Evolutionary conservation across 2,888 invertebrate species (phyloP).

Genomic region (Ephialtes manifestator): DNA sequence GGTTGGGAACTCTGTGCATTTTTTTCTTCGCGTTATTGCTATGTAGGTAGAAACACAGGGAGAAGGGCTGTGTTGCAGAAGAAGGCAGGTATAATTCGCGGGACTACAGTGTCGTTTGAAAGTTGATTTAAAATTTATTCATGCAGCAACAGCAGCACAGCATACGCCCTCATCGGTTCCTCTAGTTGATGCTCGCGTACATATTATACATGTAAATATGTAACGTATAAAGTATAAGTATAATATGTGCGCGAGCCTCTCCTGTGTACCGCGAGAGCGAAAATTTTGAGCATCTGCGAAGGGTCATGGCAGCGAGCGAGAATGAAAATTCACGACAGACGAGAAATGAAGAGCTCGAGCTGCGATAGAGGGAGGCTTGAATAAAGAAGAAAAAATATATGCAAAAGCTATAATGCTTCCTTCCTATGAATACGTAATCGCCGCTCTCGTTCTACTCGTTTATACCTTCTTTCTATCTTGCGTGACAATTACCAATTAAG

Average conservation of each 20-base stretch:
- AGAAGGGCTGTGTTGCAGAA: neutral
- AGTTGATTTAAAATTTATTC: conserved; percentile 85
- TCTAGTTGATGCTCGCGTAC: conserved; percentile 47
- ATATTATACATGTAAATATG: conserved; percentile 71
- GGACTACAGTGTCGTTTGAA: conserved; percentile 75
- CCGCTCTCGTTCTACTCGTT: conserved; percentile 60
- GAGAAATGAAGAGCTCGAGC: conserved; percentile 47
- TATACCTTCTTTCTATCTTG: conserved; percentile 19
- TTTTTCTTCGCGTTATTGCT: neutral
- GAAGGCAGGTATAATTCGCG: conserved; percentile 44
- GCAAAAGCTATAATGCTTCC: conserved; percentile 62
- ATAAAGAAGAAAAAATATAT: conserved; percentile 55
- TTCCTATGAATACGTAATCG: conserved; percentile 83
- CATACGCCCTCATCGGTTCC: conserved; percentile 21
- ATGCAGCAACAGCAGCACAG: conserved; percentile 76
- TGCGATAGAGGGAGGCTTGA: conserved; percentile 54
- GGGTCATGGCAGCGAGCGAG: conserved; percentile 44
- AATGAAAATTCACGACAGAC: conserved; percentile 5
- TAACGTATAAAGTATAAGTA: conserved; percentile 61
- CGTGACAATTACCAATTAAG: conserved; percentile 79
- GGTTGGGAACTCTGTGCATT: neutral
- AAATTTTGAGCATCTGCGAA: conserved; percentile 51
- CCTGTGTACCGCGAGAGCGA: conserved; percentile 33
- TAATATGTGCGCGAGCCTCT: conserved; percentile 62
- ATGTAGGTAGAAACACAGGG: neutral